Base-by-base conservation (phyloP, 2,113 vertebrate species). In the Blennius ocellaris region DNA sequence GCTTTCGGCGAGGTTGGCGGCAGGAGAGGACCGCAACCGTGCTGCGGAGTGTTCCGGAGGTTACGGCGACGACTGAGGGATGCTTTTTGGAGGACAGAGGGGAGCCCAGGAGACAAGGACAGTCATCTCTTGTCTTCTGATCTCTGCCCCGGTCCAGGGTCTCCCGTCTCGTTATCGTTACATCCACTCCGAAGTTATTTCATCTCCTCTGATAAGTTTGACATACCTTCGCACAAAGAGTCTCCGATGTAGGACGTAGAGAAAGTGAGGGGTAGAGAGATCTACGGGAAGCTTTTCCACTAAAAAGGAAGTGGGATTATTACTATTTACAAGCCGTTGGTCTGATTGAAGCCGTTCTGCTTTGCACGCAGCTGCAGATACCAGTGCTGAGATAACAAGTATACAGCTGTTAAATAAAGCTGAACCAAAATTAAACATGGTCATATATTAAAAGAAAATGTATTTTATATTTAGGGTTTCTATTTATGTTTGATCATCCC, bases 1-100 rank as follows among this genome's bases (percentile, higher is more conserved):
- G 88, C 90, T 91, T 90, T 84, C 73, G 66, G 82, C 59, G 45
- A 84, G 86, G 88, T 91, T 87, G 76, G 82, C 57, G 76, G 84
- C 81, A 79, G 83, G 78, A 85, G 87, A 89, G 81, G 71, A 80
- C 67, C 75, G 21, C 76, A 57, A 73, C 47, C 71, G 10, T 80
- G 53, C 84, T 45, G 73, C 30, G 47, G 59, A 75, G 76, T 72
- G 67, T 78, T 59, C 47, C 72, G 52, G 78, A 83, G 81, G 89
- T 83, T 73, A 85, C 64, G 14, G 77, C 75, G 78, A 78, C 60
- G 72, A 82, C 81, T n/a, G 65, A 73, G 74, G 69, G 78, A 75
- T 53, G 63, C n/a, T 75, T 84, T 80, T 76, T 73, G 55, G 82
- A 87, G 80, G 87, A 84, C 82, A 66, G 76, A 57, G 67, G 73